Evolutionary conservation across 2,888 invertebrate species (phyloP).

Genomic region (Eurytoma californica): DNA sequence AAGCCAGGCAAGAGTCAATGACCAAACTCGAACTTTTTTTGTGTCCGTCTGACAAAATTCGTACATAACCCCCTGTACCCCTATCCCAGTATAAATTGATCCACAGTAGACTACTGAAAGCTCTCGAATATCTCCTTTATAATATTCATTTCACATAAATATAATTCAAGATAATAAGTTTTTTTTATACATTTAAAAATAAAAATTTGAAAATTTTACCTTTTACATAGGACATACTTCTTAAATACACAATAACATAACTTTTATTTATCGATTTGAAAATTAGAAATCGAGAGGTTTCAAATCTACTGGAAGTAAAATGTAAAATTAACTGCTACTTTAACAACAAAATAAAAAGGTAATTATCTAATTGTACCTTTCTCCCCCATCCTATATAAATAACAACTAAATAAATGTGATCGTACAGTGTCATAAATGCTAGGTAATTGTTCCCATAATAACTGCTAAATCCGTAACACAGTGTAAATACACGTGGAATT

Average conservation of each 20-base stretch:
- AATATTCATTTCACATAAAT: too few relatives aligned
- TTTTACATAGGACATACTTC: neutral
- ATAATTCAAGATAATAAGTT: too few relatives aligned
- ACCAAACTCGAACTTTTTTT: constrained; percentile 69
- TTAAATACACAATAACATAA: neutral
- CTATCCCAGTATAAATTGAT: too few relatives aligned
- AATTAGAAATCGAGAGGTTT: constrained; percentile 36
- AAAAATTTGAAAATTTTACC: too few relatives aligned
- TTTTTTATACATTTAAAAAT: too few relatives aligned
- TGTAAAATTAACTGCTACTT: too few relatives aligned
- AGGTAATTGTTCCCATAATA: constrained; percentile 34
- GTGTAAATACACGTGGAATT: constrained; percentile 43
- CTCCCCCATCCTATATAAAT: constrained; percentile 6
- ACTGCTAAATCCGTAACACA: constrained; percentile 39
- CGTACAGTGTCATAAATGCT: constrained; percentile 38
- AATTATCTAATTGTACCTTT: too few relatives aligned
- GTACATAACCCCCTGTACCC: neutral
- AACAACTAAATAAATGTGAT: constrained; percentile 33
- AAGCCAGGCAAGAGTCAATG: constrained; percentile 72
- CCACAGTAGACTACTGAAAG: too few relatives aligned
- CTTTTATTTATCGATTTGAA: neutral
- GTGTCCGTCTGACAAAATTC: constrained; percentile 52
- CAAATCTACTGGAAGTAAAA: constrained; percentile 14
- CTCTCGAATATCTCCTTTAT: too few relatives aligned
- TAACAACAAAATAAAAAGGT: too few relatives aligned